A percentile compares a stretch with the other conserved stretches of the same genome.
Conservation (phyloP, 2,888 invertebrate species). For the Dascillus cervinus region DNA sequence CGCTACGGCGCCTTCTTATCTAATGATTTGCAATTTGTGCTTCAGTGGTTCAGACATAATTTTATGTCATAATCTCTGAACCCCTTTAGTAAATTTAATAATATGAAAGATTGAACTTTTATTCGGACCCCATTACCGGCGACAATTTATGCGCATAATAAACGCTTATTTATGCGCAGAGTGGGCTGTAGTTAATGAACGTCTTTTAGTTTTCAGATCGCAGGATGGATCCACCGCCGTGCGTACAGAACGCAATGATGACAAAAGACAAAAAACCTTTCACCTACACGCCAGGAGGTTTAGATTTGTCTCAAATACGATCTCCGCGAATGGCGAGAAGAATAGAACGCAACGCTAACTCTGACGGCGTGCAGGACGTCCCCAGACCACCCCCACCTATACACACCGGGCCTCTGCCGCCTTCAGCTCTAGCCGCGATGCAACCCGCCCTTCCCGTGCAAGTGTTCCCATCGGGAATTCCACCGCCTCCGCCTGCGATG, state of each 20-base stretch:
- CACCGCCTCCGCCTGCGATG: conserved; percentile 43
- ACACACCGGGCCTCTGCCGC: conserved; percentile 50
- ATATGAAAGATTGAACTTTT: no score
- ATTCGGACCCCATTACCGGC: no score
- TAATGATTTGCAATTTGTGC: conserved; percentile 5
- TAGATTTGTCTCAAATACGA: conserved; percentile 82
- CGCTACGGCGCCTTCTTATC: conserved; percentile 6
- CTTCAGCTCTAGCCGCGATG: conserved; percentile 54
- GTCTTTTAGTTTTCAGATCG: conserved; percentile 12
- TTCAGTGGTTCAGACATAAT: conserved; percentile 1
- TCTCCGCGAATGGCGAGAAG: conserved; percentile 86
- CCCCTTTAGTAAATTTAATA: no score
- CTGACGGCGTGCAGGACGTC: conserved; percentile 55
- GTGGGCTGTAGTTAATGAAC: no score
- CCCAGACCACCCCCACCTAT: conserved; percentile 45
- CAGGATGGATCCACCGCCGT: conserved; percentile 69
- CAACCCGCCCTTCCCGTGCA: conserved; percentile 58
- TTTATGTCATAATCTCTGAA: no score
- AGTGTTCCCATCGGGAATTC: conserved; percentile 46
- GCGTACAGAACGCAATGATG: conserved; percentile 90
- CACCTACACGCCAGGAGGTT: conserved; percentile 91
- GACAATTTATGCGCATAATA: no score
- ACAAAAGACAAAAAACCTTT: conserved; percentile 94
- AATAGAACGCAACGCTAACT: conserved; percentile 61
- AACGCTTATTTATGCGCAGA: no score